Conservation (phyloP, 2,113 vertebrate genomes). For the Speoplatyrhinus poulsoni region DNA sequence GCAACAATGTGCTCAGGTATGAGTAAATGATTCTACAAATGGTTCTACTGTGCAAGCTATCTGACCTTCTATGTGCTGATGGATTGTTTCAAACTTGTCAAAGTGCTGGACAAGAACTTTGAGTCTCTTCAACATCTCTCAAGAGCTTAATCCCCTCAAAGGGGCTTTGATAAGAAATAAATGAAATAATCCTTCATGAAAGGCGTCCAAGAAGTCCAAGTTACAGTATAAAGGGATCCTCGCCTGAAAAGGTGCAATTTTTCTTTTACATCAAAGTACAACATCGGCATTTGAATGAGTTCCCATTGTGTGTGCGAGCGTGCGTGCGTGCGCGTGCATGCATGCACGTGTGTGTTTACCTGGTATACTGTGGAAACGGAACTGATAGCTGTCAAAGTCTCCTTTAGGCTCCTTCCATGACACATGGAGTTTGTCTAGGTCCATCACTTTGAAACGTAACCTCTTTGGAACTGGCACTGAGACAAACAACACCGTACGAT, state of each 20-base stretch:
- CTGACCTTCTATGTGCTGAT: too few relatives aligned
- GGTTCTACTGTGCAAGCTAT: too few relatives aligned
- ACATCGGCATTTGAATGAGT: neutral
- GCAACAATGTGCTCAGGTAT: too few relatives aligned
- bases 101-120: slow-evolving; percentile 34
- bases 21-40: too few relatives aligned
- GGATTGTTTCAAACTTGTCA: slow-evolving; percentile 48
- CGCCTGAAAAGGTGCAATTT: slow-evolving; percentile 17
- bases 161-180: slow-evolving; percentile 58
- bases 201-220: slow-evolving; percentile 34
- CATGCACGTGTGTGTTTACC: slow-evolving; percentile 54
- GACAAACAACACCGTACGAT: slow-evolving; percentile 12
- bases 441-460: slow-evolving; percentile 76
- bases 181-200: slow-evolving; percentile 59
- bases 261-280: neutral
- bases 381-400: slow-evolving; percentile 76
- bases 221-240: slow-evolving; percentile 33
- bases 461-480: slow-evolving; percentile 72
- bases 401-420: slow-evolving; percentile 79
- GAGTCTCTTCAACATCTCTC: slow-evolving; percentile 42
- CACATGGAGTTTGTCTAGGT: slow-evolving; percentile 66
- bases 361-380: slow-evolving; percentile 72
- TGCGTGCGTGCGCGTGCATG: neutral
- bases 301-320: neutral
- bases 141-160: slow-evolving; percentile 53